Percentiles rank a stretch among this genome's conserved stretches.
These are phyloP conservation scores for Crotophaga sulcirostris DNA, from an alignment of 2,113 vertebrate genomes.

Conservation along the genomic window DNA sequence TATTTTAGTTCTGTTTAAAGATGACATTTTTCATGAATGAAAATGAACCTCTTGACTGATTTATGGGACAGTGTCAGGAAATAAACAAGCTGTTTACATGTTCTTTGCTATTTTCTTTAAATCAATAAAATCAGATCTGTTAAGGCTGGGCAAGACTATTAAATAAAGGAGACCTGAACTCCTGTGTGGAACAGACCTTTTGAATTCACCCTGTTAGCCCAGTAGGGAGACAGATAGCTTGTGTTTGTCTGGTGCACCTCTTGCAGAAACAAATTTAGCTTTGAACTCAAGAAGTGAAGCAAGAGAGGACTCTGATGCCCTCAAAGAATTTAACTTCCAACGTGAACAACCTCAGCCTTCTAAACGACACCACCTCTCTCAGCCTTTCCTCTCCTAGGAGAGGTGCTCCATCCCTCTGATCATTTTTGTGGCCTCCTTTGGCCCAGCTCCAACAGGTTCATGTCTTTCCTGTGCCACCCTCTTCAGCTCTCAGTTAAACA, in stretches of 20 bases:
- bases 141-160: neutral
- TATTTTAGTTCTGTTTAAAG: neutral
- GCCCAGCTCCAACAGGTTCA: rapidly evolving
- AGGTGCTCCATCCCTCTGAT: neutral
- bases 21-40: neutral
- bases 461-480: neutral
- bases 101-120: neutral
- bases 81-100: neutral
- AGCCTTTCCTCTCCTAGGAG: neutral
- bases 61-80: neutral
- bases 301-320: neutral
- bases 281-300: neutral
- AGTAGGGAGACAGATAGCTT: neutral
- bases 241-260: neutral
- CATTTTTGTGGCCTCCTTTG: neutral
- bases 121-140: neutral
- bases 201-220: neutral
- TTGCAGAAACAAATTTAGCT: neutral
- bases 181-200: neutral
- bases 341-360: too few species aligned
- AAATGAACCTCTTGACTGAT: neutral
- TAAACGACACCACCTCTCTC: neutral
- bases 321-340: neutral
- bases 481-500: neutral
- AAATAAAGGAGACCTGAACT: neutral